phyloP scores from a whole-genome alignment of 2,797 vertebrate species.

The Chrosomus eos region DNA sequence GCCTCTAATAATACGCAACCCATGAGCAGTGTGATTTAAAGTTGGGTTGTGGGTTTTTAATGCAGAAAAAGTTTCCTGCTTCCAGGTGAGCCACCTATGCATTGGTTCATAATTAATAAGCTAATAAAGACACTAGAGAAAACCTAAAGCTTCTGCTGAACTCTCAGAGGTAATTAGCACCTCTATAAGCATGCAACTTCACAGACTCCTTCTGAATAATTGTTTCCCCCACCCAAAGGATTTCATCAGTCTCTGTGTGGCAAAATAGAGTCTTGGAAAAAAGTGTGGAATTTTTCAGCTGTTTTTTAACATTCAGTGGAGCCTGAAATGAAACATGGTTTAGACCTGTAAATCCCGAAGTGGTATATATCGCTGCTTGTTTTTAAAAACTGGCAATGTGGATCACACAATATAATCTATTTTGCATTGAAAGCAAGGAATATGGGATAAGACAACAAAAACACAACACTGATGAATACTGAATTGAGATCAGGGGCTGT shows the following conservation, averaged over 20 bases:
- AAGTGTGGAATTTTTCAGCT: slow-evolving; percentile 38
- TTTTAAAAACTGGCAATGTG: slow-evolving; percentile 36
- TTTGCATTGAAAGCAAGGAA: background rate
- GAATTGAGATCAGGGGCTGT: background rate
- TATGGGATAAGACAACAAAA: background rate
- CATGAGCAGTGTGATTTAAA: slow-evolving; percentile 62
- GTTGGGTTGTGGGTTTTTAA: slow-evolving; percentile 48
- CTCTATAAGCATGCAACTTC: slow-evolving; percentile 70
- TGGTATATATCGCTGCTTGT: slow-evolving; percentile 13
- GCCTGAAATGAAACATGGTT: slow-evolving; percentile 57
- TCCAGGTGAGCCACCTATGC: slow-evolving; percentile 76
- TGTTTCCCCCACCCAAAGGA: slow-evolving; percentile 69
- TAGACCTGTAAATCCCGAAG: slow-evolving; percentile 40
- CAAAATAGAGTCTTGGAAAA: slow-evolving; percentile 23
- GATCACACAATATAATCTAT: slow-evolving; percentile 5
- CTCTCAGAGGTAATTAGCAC: slow-evolving; percentile 79
- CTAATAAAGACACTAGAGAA: slow-evolving; percentile 68
- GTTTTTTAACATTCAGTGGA: slow-evolving; percentile 52
- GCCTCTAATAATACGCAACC: slow-evolving; percentile 42
- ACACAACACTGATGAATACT: slow-evolving; percentile 54
- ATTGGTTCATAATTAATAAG: slow-evolving; percentile 82
- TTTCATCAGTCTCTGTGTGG: slow-evolving; percentile 50
- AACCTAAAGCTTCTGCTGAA: slow-evolving; percentile 69
- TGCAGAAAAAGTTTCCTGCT: slow-evolving; percentile 62
- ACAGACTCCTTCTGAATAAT: slow-evolving; percentile 75